Percentiles rank a stretch among this genome's conserved stretches.
These are phyloP conservation scores for Apodemia mormo DNA, from an alignment of 2,888 invertebrate species.

Conservation along the genomic window DNA sequence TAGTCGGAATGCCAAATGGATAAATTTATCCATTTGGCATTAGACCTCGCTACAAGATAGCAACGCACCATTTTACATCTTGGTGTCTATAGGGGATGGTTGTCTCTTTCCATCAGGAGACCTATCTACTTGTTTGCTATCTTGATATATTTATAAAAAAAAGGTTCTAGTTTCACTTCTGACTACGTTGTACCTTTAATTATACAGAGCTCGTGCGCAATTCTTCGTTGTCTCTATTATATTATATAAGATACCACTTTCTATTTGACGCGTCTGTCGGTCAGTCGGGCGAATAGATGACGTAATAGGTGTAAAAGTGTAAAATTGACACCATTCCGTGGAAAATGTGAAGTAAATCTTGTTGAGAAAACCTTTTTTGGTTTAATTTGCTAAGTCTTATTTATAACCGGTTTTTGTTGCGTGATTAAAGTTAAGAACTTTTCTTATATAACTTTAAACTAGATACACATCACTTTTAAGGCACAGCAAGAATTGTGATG, in stretches of 20 bases:
- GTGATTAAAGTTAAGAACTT: neutral
- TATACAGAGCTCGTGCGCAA: slow-evolving; percentile 23
- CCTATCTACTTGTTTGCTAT: neutral
- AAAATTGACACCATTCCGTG: slow-evolving; percentile 4
- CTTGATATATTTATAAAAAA: neutral
- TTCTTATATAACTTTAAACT: neutral
- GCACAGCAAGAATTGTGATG: no score
- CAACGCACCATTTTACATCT: no score
- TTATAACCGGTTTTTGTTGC: neutral
- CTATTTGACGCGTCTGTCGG: slow-evolving; percentile 30
- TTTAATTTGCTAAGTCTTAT: neutral
- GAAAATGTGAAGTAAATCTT: neutral
- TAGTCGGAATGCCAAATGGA: no score
- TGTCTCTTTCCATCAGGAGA: neutral
- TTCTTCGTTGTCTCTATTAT: slow-evolving; percentile 25
- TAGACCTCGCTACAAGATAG: no score
- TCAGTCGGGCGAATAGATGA: slow-evolving; percentile 23
- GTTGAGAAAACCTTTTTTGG: slow-evolving; percentile 6
- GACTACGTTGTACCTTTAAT: slow-evolving; percentile 23
- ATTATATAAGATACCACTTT: slow-evolving; percentile 35
- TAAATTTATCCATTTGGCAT: no score
- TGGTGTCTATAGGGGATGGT: neutral
- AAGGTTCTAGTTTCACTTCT: neutral
- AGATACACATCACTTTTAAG: neutral
- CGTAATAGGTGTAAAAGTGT: slow-evolving; percentile 27